phyloP scores from a whole-genome alignment of 2,797 vertebrate genomes.

The Darevskia mixta region DNA sequence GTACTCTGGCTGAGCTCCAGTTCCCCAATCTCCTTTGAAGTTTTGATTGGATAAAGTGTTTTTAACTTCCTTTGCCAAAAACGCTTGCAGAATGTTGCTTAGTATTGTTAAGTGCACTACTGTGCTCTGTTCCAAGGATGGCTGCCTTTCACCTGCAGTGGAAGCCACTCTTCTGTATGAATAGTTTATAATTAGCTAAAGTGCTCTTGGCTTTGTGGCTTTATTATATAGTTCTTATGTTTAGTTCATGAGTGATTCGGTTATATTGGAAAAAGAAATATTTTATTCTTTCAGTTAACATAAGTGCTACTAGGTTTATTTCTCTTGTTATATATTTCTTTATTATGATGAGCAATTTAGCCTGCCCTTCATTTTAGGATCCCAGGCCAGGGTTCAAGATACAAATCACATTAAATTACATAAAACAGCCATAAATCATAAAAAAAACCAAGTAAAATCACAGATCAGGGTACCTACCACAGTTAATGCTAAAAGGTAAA shows the following conservation, averaged over 20 bases:
- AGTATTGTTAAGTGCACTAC: neutral
- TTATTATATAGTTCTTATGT: neutral
- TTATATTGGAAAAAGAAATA: neutral
- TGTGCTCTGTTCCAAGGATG: slow-evolving; percentile 10
- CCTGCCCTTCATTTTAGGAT: neutral
- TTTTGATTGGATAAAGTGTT: neutral
- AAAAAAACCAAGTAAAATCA: neutral
- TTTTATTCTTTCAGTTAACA: slow-evolving; percentile 17
- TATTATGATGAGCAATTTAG: neutral
- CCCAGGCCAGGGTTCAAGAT: neutral
- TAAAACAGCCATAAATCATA: neutral
- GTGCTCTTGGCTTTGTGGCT: slow-evolving; percentile 16
- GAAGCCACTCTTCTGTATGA: neutral
- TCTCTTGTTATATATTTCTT: neutral
- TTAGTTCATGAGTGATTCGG: slow-evolving; percentile 16
- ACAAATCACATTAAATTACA: neutral
- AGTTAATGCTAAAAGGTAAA: no score
- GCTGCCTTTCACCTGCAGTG: neutral
- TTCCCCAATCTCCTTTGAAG: neutral
- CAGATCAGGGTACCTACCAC: neutral
- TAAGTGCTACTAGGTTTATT: neutral
- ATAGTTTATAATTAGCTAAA: slow-evolving; percentile 19
- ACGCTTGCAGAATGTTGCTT: neutral
- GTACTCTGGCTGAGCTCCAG: neutral
- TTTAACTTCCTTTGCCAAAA: slow-evolving; percentile 24